phyloP scores from a whole-genome alignment of 2,113 vertebrate genomes.

The Sula dactylatra region DNA sequence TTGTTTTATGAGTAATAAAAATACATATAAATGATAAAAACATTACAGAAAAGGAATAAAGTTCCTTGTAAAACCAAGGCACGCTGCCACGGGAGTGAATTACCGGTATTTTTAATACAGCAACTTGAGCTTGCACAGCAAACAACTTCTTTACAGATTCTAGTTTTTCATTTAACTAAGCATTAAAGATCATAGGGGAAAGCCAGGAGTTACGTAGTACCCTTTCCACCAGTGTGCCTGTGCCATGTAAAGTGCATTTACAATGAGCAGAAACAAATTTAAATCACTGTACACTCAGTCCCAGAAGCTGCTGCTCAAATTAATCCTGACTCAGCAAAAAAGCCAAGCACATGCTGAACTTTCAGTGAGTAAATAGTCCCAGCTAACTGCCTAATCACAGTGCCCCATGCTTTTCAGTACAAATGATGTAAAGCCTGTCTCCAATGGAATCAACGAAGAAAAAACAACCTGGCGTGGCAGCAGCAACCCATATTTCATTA shows the following conservation, averaged over 20 bases:
- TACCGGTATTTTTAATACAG: neutral
- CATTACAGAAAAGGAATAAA: neutral
- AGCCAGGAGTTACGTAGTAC: neutral
- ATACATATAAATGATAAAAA: neutral
- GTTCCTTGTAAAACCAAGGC: neutral
- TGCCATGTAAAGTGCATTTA: neutral
- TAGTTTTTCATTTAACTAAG: conserved; percentile 30
- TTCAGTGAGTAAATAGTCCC: neutral
- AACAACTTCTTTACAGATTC: neutral
- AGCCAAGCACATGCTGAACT: neutral
- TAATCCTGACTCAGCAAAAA: neutral
- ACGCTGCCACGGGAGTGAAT: neutral
- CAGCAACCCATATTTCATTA: neutral
- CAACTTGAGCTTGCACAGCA: neutral
- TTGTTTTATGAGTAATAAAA: conserved; percentile 32
- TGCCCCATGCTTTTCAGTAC: neutral
- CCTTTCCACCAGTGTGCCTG: neutral
- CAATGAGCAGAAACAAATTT: neutral
- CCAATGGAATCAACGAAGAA: neutral
- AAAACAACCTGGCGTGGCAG: accelerated
- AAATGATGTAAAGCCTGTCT: neutral
- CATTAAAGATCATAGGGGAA: neutral
- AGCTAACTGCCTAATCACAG: neutral
- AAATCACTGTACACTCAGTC: neutral
- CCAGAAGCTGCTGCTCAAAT: neutral